Evolutionary conservation across 2,797 vertebrate genomes (phyloP).

Genomic region (Sarcoramphus papa): DNA sequence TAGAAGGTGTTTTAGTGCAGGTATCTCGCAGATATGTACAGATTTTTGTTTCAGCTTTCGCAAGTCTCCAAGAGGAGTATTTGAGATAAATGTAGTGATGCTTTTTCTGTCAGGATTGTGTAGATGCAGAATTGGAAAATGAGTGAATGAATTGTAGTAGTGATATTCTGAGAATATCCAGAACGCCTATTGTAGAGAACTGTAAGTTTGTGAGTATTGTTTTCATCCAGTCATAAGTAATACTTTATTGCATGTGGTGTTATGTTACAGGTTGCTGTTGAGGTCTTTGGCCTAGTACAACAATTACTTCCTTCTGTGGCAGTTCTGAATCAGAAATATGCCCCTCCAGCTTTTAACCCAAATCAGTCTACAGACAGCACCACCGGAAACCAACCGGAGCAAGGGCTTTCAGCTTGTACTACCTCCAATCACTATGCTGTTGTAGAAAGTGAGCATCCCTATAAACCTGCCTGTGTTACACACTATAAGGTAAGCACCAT

Average conservation of each 20-base stretch:
- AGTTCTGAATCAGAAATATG: conserved; percentile 96
- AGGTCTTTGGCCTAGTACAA: conserved; percentile 96
- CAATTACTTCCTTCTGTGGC: conserved; percentile 95
- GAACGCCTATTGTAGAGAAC: not conserved
- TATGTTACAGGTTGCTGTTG: conserved; percentile 88
- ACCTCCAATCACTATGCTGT: conserved; percentile 96
- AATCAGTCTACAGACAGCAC: conserved; percentile 99
- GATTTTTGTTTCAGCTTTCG: not conserved
- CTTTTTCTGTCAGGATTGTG: not conserved
- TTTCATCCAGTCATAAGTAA: not conserved
- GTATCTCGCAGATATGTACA: not conserved
- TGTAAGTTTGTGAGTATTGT: not conserved
- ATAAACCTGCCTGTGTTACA: conserved; percentile 92
- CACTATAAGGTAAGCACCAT: conserved; percentile 86
- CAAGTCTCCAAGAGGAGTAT: not conserved
- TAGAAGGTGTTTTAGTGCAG: not conserved
- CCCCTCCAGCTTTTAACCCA: conserved; percentile 96
- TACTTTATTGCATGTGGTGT: not conserved
- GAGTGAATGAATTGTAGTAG: not conserved
- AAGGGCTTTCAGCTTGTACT: conserved; percentile 94
- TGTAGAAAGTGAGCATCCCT: conserved; percentile 96
- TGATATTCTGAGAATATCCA: not conserved
- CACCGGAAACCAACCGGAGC: conserved; percentile 95
- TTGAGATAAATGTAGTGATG: not conserved
- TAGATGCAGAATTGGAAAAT: not conserved